Conservation (phyloP, 2,797 vertebrate genomes). For the Arremon brunneinucha region DNA sequence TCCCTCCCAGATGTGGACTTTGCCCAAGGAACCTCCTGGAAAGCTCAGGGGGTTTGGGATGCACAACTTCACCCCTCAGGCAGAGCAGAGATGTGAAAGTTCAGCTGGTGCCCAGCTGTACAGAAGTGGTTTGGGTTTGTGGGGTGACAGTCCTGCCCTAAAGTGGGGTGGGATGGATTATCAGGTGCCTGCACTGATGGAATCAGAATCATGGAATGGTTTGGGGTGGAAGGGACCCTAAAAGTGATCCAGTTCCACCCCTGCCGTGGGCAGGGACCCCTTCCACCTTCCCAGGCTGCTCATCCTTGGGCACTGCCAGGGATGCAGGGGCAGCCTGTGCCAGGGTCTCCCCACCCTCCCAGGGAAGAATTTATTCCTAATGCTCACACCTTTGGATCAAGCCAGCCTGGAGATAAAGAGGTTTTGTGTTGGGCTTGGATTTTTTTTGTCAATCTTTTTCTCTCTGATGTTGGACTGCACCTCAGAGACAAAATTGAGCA, state of each 20-base stretch:
- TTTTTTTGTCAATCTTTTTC: not conserved
- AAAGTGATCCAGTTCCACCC: not conserved
- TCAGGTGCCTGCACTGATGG: not conserved
- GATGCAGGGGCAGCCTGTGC: not conserved
- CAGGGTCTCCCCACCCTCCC: not conserved
- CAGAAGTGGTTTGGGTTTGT: not conserved
- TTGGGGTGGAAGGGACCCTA: not conserved
- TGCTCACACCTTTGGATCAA: not conserved
- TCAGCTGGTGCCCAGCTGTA: not conserved
- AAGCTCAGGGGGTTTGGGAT: accelerated
- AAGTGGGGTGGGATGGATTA: not conserved
- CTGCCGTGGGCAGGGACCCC: not conserved
- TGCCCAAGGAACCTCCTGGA: not conserved
- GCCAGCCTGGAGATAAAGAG: not conserved
- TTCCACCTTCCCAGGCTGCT: not conserved
- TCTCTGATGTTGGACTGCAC: not conserved
- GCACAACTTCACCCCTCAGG: not conserved
- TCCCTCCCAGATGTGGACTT: not conserved
- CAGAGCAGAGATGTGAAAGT: not conserved
- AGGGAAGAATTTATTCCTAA: not conserved
- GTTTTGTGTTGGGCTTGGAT: not conserved
- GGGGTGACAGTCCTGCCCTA: not conserved
- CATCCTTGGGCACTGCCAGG: not conserved
- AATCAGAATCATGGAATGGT: not conserved
- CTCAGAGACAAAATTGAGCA: not conserved